These are phyloP conservation scores for Typhlichthys eigenmanni DNA, from an alignment of 2,797 vertebrate species.

Conservation along the genomic window DNA sequence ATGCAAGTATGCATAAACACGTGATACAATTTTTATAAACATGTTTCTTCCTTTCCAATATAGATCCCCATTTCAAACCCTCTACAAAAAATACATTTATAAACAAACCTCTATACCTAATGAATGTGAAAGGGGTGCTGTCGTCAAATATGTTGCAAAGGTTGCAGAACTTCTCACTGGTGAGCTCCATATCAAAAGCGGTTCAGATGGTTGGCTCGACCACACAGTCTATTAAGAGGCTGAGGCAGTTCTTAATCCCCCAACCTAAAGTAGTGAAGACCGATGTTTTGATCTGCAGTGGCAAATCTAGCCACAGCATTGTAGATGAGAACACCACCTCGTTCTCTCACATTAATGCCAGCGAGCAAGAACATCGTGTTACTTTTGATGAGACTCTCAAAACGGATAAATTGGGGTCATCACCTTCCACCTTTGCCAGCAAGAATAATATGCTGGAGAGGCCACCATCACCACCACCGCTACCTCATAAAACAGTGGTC, in stretches of 20 bases:
- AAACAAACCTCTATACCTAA: slow-evolving; percentile 16
- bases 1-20: too few species aligned
- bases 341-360: slow-evolving; percentile 9
- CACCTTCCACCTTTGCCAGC: slow-evolving; percentile 24
- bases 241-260: slow-evolving; percentile 37
- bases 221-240: slow-evolving; percentile 31
- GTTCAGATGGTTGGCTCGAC: slow-evolving; percentile 50
- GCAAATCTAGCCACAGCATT: slow-evolving; percentile 18
- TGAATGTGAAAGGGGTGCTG: slow-evolving; percentile 18
- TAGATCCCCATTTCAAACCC: slow-evolving; percentile 41
- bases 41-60: not conserved
- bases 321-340: slow-evolving; percentile 8
- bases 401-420: slow-evolving; percentile 12
- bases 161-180: slow-evolving; percentile 57
- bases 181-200: slow-evolving; percentile 51
- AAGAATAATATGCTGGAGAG: slow-evolving; percentile 20
- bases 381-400: slow-evolving; percentile 32
- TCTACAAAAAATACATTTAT: slow-evolving; percentile 20
- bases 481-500: slow-evolving; percentile 28
- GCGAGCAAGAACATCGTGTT: slow-evolving; percentile 23
- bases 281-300: slow-evolving; percentile 24
- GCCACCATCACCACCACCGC: slow-evolving; percentile 18
- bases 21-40: not conserved
- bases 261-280: slow-evolving; percentile 24
- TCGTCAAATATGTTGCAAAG: slow-evolving; percentile 45